phyloP scores from a whole-genome alignment of 2,888 invertebrate genomes.

The Cecidostiba fungosa region DNA sequence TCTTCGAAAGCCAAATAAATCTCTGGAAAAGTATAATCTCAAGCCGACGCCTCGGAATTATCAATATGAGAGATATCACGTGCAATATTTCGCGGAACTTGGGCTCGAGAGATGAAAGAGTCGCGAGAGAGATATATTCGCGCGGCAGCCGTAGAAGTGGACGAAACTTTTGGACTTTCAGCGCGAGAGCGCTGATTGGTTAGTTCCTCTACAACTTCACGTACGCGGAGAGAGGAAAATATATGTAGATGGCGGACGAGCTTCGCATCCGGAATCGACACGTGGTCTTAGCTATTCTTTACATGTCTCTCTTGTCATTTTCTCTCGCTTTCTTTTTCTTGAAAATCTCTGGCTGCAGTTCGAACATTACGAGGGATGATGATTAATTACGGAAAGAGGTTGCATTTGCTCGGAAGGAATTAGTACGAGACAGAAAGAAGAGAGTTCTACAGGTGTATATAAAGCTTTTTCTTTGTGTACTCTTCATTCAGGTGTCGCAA shows the following conservation, averaged over 20 bases:
- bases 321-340: neutral
- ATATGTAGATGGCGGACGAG: constrained; percentile 68
- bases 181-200: constrained; percentile 57
- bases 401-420: too few relatives aligned
- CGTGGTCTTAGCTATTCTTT: constrained; percentile 65
- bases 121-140: constrained; percentile 28
- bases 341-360: neutral
- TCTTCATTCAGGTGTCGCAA: neutral
- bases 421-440: too few relatives aligned
- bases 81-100: constrained; percentile 43
- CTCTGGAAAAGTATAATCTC: neutral
- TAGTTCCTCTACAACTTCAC: constrained; percentile 59
- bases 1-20: neutral
- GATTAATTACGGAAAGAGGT: too few relatives aligned
- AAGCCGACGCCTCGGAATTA: constrained; percentile 10
- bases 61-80: constrained; percentile 5
- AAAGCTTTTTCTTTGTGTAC: neutral
- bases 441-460: too few relatives aligned
- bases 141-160: constrained; percentile 21
- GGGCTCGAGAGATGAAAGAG: constrained; percentile 41
- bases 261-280: constrained; percentile 67
- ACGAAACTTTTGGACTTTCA: constrained; percentile 58
- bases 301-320: constrained; percentile 31
- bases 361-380: neutral
- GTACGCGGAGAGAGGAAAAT: constrained; percentile 64